phyloP scores from a whole-genome alignment of 2,888 invertebrate species.

The Scaptomyza tumidula region DNA sequence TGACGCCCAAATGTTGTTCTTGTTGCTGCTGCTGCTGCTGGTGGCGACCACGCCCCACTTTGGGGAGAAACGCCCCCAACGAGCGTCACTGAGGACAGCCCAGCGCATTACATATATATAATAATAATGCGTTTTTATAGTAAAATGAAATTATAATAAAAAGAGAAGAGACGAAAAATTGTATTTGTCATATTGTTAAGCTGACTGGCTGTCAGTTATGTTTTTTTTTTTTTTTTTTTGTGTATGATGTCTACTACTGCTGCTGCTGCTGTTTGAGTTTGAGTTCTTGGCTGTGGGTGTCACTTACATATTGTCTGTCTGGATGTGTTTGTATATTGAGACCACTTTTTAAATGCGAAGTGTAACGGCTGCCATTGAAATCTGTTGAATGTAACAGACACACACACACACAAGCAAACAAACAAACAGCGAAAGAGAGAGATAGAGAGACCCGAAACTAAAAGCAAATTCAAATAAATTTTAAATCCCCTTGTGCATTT shows the following conservation, averaged over 20 bases:
- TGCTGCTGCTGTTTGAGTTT: slow-evolving; percentile 44
- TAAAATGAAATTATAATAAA: slow-evolving; percentile 70
- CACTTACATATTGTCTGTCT: slow-evolving; percentile 17
- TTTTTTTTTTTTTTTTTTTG: slow-evolving; percentile 6
- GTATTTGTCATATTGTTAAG: slow-evolving; percentile 80
- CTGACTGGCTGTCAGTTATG: slow-evolving; percentile 71
- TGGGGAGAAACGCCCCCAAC: slow-evolving; percentile 16
- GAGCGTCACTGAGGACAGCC: slow-evolving; percentile 35
- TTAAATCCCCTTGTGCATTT: slow-evolving; percentile 79
- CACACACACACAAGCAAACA: slow-evolving; percentile 21
- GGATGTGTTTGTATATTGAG: slow-evolving; percentile 60
- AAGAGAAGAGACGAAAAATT: slow-evolving; percentile 68
- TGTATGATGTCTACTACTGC: not conserved
- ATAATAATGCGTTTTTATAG: slow-evolving; percentile 73
- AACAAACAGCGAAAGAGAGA: not conserved
- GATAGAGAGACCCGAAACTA: slow-evolving; percentile 61
- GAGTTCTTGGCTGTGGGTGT: slow-evolving; percentile 29
- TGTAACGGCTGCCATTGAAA: slow-evolving; percentile 78
- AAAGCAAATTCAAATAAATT: slow-evolving; percentile 82
- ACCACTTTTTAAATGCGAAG: slow-evolving; percentile 76
- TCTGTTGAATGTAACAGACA: slow-evolving; percentile 71
- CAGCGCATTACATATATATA: slow-evolving; percentile 71
- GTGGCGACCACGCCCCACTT: slow-evolving; percentile 45
- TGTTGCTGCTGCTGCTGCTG: slow-evolving; percentile 18
- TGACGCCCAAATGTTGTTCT: slow-evolving; percentile 61